phyloP scores from a whole-genome alignment of 2,888 invertebrate species.

The Aspidapion aeneum region DNA sequence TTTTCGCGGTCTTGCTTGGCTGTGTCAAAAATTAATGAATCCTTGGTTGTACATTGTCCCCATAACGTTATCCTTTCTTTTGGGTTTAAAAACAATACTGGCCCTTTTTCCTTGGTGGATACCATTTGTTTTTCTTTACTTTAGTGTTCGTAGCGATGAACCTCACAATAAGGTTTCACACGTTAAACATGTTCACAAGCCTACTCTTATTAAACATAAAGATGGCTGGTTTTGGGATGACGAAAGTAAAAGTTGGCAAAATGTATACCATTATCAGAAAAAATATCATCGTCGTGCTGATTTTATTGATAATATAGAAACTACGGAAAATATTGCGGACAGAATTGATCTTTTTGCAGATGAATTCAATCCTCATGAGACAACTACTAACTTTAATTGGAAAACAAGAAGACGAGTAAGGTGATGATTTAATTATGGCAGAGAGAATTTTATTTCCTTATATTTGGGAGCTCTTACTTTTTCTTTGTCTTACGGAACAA shows the following conservation, averaged over 20 bases:
- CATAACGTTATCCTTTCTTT: conserved; percentile 58
- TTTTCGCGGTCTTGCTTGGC: conserved; percentile 29
- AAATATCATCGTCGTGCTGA: conserved; percentile 34
- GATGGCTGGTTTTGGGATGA: conserved; percentile 60
- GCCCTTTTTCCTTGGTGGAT: conserved; percentile 63
- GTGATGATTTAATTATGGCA: too few species aligned
- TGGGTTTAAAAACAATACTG: conserved; percentile 58
- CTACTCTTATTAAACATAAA: conserved; percentile 41
- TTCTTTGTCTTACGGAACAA: too few species aligned
- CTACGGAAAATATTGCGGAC: conserved; percentile 2
- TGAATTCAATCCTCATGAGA: conserved; percentile 7
- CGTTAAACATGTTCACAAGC: conserved; percentile 44
- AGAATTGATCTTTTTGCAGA: conserved; percentile 39
- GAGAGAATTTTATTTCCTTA: too few species aligned
- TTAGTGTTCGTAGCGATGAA: conserved; percentile 33
- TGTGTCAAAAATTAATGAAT: conserved; percentile 36
- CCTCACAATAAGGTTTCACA: conserved; percentile 34
- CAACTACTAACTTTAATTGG: conserved; percentile 29
- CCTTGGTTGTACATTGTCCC: conserved; percentile 59
- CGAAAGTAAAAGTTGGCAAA: conserved; percentile 54
- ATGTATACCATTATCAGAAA: conserved; percentile 36
- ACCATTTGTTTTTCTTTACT: conserved; percentile 48
- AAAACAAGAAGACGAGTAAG: conserved; percentile 37
- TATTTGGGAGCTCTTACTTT: too few species aligned
- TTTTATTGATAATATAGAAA: conserved; percentile 11